Percentiles rank a stretch among this genome's conserved stretches.
Evolutionary conservation across 2,113 vertebrate genomes (phyloP).

Genomic region (Cyprinus carpio): DNA sequence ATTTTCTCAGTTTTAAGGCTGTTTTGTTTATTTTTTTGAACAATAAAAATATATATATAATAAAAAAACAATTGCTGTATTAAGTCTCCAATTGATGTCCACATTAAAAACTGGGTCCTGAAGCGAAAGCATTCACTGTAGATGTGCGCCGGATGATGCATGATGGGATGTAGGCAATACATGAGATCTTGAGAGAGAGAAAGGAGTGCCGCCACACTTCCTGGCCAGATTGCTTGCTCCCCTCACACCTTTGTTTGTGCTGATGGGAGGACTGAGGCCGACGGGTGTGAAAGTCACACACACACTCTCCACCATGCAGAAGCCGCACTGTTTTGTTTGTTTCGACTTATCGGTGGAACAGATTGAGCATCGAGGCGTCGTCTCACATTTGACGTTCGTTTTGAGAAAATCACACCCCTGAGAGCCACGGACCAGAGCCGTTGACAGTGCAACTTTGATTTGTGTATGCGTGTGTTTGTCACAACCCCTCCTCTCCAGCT

Average conservation of each 20-base stretch:
- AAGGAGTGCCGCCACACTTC: conserved; percentile 57
- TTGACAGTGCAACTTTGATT: conserved; percentile 78
- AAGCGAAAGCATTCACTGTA: neutral
- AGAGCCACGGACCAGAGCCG: conserved; percentile 83
- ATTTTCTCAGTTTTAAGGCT: neutral
- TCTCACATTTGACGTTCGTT: conserved; percentile 78
- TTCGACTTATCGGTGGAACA: conserved; percentile 61
- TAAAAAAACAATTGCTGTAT: neutral
- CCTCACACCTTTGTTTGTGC: conserved; percentile 66
- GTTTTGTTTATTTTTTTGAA: neutral
- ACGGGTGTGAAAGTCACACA: conserved; percentile 59
- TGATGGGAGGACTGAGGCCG: conserved; percentile 53
- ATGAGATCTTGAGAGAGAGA: neutral
- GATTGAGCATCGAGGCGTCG: conserved; percentile 75
- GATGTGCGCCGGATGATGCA: neutral
- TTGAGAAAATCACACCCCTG: conserved; percentile 85
- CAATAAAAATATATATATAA: no score
- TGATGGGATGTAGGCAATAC: conserved; percentile 30
- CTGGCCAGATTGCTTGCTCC: conserved; percentile 66
- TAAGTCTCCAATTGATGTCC: neutral
- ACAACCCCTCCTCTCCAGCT: conserved; percentile 44
- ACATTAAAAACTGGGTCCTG: neutral
- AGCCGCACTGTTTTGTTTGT: conserved; percentile 31
- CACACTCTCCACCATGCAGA: conserved; percentile 22
- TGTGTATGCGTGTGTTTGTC: conserved; percentile 51